Conservation (phyloP, 2,113 vertebrate species). For the Halcyon malimbica region DNA sequence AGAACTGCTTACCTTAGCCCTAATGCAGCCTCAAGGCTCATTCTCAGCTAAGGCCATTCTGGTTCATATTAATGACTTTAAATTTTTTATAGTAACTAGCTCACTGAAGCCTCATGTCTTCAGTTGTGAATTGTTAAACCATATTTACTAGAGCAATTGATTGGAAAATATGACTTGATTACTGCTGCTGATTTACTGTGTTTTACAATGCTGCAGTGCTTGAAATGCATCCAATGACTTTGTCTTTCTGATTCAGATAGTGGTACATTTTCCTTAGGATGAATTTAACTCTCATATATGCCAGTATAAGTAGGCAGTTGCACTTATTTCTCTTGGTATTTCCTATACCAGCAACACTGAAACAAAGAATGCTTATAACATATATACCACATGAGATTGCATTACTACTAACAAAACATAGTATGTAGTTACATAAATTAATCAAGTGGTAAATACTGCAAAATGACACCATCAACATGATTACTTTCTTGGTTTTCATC, state of each 20-base stretch:
- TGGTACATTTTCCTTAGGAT: not conserved
- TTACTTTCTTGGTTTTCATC: not conserved
- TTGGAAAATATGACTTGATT: conserved; percentile 37
- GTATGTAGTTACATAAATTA: not conserved
- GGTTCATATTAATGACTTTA: not conserved
- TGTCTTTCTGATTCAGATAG: not conserved
- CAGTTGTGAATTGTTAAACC: not conserved
- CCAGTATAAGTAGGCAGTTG: not conserved
- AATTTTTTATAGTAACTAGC: not conserved
- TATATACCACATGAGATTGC: not conserved
- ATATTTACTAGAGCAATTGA: conserved; percentile 22
- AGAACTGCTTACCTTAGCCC: not conserved
- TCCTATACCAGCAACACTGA: not conserved
- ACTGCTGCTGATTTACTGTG: not conserved
- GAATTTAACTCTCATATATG: not conserved
- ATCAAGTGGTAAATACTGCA: not conserved
- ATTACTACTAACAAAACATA: not conserved
- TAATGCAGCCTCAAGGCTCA: not conserved
- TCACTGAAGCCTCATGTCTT: not conserved
- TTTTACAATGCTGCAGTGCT: not conserved
- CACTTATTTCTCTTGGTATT: not conserved
- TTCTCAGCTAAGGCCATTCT: not conserved
- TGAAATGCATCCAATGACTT: not conserved
- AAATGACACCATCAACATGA: not conserved
- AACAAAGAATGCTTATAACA: not conserved